A percentile compares a stretch with the other conserved stretches of the same genome.
Evolutionary conservation across 1,140 invertebrate genomes (phyloP).

Genomic region (Penaeus chinensis): DNA sequence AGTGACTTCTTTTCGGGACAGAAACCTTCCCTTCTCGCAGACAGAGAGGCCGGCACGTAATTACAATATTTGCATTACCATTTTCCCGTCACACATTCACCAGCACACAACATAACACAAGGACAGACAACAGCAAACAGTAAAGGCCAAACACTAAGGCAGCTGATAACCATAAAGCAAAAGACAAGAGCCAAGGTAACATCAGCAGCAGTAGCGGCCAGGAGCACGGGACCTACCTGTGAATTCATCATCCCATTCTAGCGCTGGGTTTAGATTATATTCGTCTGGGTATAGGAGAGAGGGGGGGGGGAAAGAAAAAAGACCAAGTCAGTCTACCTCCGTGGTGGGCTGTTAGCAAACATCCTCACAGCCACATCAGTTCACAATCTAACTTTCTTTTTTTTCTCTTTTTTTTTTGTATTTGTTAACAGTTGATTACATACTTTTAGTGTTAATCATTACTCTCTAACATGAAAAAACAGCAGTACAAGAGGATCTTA

Average conservation of each 20-base stretch:
- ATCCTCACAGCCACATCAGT: slow-evolving; percentile 58
- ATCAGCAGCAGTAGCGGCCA: slow-evolving; percentile 4
- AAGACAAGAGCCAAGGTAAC: too few species aligned
- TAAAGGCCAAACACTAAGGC: too few species aligned
- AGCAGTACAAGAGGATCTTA: slow-evolving; percentile 36
- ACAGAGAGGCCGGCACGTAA: too few species aligned
- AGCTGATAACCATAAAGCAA: too few species aligned
- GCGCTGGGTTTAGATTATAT: slow-evolving; percentile 98
- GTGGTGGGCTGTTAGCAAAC: slow-evolving; percentile 49
- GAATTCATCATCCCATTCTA: slow-evolving; percentile 99
- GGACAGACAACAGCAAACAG: too few species aligned
- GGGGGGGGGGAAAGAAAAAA: slow-evolving; percentile 65
- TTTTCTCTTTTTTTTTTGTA: slow-evolving; percentile 7
- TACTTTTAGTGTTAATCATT: slow-evolving; percentile 43
- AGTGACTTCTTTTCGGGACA: too few species aligned
- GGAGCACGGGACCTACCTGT: slow-evolving; percentile 86
- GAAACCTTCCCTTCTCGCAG: too few species aligned
- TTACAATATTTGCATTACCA: too few species aligned
- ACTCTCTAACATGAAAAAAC: slow-evolving; percentile 39
- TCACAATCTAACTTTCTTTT: slow-evolving; percentile 23
- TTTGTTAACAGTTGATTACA: slow-evolving; percentile 28
- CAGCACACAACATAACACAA: too few species aligned
- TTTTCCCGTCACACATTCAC: too few species aligned
- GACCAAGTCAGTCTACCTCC: slow-evolving; percentile 56
- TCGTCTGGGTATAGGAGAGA: slow-evolving; percentile 81